Percentiles rank a stretch among this genome's conserved stretches.
These are phyloP conservation scores for Phocoena phocoena DNA, from an alignment of 2,113 vertebrate species.

Conservation along the genomic window DNA sequence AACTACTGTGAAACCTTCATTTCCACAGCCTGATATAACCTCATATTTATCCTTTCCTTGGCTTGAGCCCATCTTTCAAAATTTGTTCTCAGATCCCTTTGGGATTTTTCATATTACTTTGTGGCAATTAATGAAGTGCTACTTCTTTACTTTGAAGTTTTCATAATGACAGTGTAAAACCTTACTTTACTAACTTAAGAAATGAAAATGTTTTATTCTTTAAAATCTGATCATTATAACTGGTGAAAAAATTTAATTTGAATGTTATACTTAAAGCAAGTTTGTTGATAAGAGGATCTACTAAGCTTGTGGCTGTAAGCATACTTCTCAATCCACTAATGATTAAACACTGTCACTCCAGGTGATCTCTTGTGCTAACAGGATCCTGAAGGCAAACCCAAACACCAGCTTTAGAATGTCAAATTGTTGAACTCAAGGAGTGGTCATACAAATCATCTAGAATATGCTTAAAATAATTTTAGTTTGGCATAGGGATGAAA, in stretches of 20 bases:
- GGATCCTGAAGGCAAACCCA: not conserved
- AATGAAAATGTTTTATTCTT: not conserved
- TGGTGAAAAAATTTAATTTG: not conserved
- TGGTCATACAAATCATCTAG: not conserved
- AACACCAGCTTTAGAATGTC: not conserved
- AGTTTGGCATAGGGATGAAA: not conserved
- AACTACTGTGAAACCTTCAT: not conserved
- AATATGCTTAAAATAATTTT: not conserved
- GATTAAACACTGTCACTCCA: not conserved
- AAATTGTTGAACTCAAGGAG: not conserved
- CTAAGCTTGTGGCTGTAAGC: not conserved
- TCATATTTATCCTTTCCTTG: not conserved
- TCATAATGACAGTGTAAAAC: not conserved
- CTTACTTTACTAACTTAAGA: not conserved
- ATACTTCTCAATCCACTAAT: not conserved
- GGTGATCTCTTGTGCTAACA: not conserved
- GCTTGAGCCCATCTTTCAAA: not conserved
- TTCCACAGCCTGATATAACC: not conserved
- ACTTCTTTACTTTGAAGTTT: conserved; percentile 18
- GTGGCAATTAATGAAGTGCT: not conserved
- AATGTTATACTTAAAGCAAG: not conserved
- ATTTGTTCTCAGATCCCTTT: not conserved
- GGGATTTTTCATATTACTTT: not conserved
- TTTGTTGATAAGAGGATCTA: not conserved
- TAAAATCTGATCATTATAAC: not conserved